Conservation (phyloP, 1,140 invertebrate genomes). For the Zophobas morio region DNA sequence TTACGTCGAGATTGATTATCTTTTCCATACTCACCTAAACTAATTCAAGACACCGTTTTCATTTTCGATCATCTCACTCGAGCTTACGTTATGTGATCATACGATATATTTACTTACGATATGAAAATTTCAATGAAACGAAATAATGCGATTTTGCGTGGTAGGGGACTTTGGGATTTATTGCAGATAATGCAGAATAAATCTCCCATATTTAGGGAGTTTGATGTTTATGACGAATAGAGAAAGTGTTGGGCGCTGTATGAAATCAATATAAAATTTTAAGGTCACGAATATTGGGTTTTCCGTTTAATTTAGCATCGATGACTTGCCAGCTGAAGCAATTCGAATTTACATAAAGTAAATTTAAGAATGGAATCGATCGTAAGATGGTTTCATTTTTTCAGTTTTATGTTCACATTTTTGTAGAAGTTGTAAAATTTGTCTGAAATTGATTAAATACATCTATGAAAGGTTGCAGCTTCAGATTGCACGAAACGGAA, state of each 20-base stretch:
- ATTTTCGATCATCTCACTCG: too few species aligned
- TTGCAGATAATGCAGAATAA: not conserved
- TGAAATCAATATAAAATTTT: conserved; percentile 31
- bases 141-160: too few species aligned
- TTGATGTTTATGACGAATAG: not conserved
- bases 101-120: too few species aligned
- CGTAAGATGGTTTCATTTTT: conserved; percentile 17
- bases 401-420: not conserved
- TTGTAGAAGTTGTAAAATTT: too few species aligned
- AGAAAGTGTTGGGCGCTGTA: conserved; percentile 22
- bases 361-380: conserved; percentile 28
- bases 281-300: conserved; percentile 32
- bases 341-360: conserved; percentile 36
- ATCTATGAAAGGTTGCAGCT: too few species aligned
- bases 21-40: too few species aligned
- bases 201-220: not conserved
- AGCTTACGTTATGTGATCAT: too few species aligned
- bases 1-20: too few species aligned
- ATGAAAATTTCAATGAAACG: too few species aligned
- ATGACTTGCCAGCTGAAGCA: conserved; percentile 26
- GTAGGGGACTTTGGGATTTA: not conserved
- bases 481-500: too few species aligned
- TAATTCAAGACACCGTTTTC: too few species aligned
- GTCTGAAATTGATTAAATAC: too few species aligned
- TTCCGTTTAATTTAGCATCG: conserved; percentile 36